These are phyloP conservation scores for Megaleporinus macrocephalus DNA, from an alignment of 2,113 vertebrate genomes.

Conservation along the genomic window DNA sequence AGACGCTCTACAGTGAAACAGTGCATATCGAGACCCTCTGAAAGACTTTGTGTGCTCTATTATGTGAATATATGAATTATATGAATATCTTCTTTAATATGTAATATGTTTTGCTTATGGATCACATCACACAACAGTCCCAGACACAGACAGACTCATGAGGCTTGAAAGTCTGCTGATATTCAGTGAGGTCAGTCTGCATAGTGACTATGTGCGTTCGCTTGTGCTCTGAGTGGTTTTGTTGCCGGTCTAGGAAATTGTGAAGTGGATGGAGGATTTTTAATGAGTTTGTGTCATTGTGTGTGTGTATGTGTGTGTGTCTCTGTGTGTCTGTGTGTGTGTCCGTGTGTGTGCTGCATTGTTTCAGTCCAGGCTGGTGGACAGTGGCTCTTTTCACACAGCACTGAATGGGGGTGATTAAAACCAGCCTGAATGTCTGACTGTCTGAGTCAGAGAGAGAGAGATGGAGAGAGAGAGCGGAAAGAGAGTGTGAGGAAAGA, in stretches of 20 bases:
- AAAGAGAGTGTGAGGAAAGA: no score
- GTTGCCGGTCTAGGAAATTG: slow-evolving; percentile 13
- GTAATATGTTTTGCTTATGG: no score
- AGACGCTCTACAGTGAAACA: no score
- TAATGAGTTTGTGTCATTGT: slow-evolving; percentile 20
- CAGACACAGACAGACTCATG: no score
- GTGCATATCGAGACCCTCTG: no score
- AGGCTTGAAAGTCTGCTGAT: no score
- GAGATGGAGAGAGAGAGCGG: neutral
- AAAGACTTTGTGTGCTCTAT: no score
- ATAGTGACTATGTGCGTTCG: neutral
- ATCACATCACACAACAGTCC: no score
- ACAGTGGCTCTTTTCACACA: slow-evolving; percentile 56
- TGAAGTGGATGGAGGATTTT: slow-evolving; percentile 47
- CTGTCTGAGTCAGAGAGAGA: slow-evolving; percentile 40
- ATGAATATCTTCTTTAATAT: no score
- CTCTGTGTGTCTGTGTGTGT: slow-evolving; percentile 16
- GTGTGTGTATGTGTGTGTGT: slow-evolving; percentile 27
- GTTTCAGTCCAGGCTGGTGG: slow-evolving; percentile 42
- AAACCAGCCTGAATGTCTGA: slow-evolving; percentile 50
- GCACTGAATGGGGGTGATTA: slow-evolving; percentile 55
- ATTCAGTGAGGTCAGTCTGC: slow-evolving; percentile 4
- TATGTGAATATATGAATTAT: no score
- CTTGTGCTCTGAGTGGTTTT: slow-evolving; percentile 3
- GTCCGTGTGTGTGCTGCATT: slow-evolving; percentile 37